phyloP scores from a whole-genome alignment of 2,113 vertebrate species.

The Butorides virescens region DNA sequence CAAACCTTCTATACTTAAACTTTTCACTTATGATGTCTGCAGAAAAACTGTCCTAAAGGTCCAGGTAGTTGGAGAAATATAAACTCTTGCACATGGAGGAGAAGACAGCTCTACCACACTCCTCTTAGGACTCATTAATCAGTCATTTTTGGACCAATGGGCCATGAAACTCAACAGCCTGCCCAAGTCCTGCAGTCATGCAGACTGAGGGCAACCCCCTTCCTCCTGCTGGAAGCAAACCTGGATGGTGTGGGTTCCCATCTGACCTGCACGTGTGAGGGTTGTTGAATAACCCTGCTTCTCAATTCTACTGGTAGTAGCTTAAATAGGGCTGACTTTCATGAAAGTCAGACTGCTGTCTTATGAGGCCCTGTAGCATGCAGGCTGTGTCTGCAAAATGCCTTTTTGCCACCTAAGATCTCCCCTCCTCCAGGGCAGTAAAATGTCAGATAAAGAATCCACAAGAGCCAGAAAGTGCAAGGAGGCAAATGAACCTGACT shows the following conservation, averaged over 20 bases:
- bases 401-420: neutral
- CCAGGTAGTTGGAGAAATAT: neutral
- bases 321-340: neutral
- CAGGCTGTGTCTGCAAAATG: neutral
- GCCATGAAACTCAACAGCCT: neutral
- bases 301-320: neutral
- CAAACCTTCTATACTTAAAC: neutral
- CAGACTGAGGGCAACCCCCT: neutral
- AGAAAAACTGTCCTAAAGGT: neutral
- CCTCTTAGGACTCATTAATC: neutral
- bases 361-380: neutral
- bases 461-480: neutral
- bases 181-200: neutral
- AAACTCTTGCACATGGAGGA: neutral
- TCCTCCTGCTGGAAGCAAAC: neutral
- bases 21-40: neutral
- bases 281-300: neutral
- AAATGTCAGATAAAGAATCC: neutral
- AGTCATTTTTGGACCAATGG: neutral
- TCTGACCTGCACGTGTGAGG: neutral
- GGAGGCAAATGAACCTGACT: neutral
- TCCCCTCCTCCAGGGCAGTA: neutral
- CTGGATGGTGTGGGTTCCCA: neutral
- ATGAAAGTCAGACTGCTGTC: neutral
- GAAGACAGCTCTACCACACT: neutral